Conservation (phyloP, 1,140 invertebrate genomes). For the Penaeus vannamei region DNA sequence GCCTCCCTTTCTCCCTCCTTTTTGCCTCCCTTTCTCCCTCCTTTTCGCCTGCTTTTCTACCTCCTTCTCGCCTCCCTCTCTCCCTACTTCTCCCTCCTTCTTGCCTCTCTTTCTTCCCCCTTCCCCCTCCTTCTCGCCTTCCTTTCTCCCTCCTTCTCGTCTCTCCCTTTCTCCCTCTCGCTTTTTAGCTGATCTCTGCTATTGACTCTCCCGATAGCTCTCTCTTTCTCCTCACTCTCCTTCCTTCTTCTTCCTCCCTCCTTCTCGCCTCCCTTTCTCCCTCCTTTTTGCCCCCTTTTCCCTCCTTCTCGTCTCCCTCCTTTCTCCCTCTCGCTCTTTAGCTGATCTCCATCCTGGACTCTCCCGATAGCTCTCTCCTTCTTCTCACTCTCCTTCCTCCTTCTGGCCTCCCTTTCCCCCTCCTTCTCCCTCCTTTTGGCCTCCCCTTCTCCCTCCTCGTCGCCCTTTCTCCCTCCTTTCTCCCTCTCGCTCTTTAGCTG, state of each 20-base stretch:
- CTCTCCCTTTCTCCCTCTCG: no score
- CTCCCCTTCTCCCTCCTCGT: background rate
- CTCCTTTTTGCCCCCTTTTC: background rate
- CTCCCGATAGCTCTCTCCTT: background rate
- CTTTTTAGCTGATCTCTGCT: no score
- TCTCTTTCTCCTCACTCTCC: background rate
- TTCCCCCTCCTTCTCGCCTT: no score
- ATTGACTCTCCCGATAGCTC: slow-evolving; percentile 26
- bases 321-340: background rate
- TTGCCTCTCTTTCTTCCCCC: no score
- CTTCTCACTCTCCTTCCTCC: background rate
- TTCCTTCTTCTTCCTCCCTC: background rate
- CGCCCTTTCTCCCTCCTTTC: slow-evolving; percentile 4
- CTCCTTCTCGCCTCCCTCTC: background rate
- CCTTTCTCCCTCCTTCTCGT: no score
- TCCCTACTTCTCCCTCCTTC: background rate
- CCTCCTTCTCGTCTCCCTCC: background rate
- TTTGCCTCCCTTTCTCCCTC: slow-evolving; percentile 4
- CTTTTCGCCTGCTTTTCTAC: background rate
- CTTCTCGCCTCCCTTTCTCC: background rate
- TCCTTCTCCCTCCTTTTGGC: no score
- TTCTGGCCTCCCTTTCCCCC: background rate
- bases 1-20: background rate
- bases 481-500: slow-evolving; percentile 18
- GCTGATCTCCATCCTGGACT: background rate